Evolutionary conservation across 2,113 vertebrate genomes (phyloP).

Genomic region (Phodopus roborovskii): DNA sequence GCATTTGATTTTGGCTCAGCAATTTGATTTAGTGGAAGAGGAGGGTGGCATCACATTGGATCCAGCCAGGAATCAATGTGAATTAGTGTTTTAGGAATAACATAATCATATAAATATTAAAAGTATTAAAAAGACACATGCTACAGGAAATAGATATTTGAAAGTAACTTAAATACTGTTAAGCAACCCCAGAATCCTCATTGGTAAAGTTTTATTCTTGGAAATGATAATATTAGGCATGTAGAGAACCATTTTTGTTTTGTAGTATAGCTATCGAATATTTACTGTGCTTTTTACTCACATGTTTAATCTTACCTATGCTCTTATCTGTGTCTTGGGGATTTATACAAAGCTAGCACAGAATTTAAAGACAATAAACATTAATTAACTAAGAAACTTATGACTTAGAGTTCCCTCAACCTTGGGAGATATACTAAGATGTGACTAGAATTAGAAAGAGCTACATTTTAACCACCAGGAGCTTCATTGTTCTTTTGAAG

Average conservation of each 20-base stretch:
- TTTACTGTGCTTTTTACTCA: neutral
- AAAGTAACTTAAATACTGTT: neutral
- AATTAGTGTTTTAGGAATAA: conserved; percentile 21
- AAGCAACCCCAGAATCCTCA: neutral
- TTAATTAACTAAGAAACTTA: neutral
- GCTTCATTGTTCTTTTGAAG: neutral
- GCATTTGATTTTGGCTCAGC: conserved; percentile 40
- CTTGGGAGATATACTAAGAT: neutral
- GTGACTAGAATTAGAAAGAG: neutral
- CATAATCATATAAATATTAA: neutral
- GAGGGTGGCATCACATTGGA: neutral
- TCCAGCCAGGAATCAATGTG: conserved; percentile 6
- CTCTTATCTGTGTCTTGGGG: neutral
- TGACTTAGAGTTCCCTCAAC: neutral
- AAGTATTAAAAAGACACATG: neutral
- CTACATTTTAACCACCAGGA: neutral
- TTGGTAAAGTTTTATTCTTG: neutral
- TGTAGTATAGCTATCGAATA: neutral
- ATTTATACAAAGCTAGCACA: neutral
- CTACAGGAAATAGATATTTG: neutral
- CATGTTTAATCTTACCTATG: neutral
- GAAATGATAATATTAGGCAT: neutral
- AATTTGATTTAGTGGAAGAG: conserved; percentile 35
- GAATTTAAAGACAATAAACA: neutral
- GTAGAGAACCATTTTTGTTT: neutral